Evolutionary conservation across 1,140 invertebrate species (phyloP), one percentile per base, ranked within the genome.

Genomic region (Drosophila biarmipes): DNA sequence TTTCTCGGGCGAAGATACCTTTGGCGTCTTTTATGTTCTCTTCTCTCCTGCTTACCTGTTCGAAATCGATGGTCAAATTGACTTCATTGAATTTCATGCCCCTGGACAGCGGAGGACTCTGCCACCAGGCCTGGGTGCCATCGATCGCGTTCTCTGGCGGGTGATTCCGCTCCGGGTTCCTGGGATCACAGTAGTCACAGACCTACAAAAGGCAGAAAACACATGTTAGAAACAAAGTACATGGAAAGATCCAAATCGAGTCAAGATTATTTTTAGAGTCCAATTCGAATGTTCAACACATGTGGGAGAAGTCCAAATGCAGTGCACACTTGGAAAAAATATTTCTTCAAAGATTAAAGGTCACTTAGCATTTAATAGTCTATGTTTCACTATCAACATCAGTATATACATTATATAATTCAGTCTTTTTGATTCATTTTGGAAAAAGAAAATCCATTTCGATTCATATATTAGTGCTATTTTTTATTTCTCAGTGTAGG

Each of bases 41-140:
- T 55, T 15, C 42, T 72, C 58, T 55, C 15, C 34, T 67, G 40
- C 57, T 93, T 93, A 97, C 98, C 95, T 99, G 99, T 91, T 97
- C 98, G 55, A 99, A 94, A 92, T 99, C 96, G 76, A 99, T 98
- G 69, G 98, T 99, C 48, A 99, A 94, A 92, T 99, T 99, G 81
- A 99, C 97, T 93, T 98, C 95, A 91, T 99, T 99, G 94, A 98
- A 99, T 91, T 98, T 96, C 94, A 96, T 96, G 35, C 98, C 98
- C 82, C 99, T 93, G 11, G 98, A 99, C n/a, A 99, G 93, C 3
- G 99, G 99, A 1, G 99, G 99, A 92, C 96, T 98, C 93, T 98
- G 97, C 98, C 98, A 99, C 98, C 98, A 99, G 21, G 96, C 96
- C 91, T 98, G 96, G 87, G 96, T 96, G 48, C 98, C 98, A 91